Conservation (phyloP, 2,888 invertebrate species). For the Syrphus vitripennis region DNA sequence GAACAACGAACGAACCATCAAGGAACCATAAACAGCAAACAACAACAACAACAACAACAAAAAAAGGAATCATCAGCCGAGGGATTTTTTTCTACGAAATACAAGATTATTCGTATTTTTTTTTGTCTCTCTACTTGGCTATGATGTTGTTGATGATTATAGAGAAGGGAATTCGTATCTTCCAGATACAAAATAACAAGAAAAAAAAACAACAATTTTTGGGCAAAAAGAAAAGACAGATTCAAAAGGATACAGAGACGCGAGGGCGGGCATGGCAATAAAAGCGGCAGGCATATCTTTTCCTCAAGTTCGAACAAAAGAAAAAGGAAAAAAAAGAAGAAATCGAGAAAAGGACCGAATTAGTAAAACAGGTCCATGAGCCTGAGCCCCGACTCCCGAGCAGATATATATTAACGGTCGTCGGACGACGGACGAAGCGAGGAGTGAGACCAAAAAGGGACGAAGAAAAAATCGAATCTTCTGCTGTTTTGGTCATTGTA, state of each 20-base stretch:
- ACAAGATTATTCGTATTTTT: conserved; percentile 64
- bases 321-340: conserved; percentile 25
- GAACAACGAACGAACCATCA: not conserved
- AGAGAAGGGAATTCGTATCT: conserved; percentile 63
- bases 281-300: conserved; percentile 25
- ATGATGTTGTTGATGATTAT: conserved; percentile 41
- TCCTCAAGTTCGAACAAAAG: conserved; percentile 8
- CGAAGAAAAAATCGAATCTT: conserved; percentile 37
- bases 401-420: not conserved
- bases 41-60: not conserved
- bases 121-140: conserved; percentile 26
- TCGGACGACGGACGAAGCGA: not conserved
- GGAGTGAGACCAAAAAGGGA: not conserved
- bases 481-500: conserved; percentile 57
- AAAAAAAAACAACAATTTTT: conserved; percentile 12
- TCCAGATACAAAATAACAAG: conserved; percentile 17
- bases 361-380: conserved; percentile 22
- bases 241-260: conserved; percentile 30
- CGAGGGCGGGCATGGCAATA: no score
- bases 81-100: conserved; percentile 64
- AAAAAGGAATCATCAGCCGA: conserved; percentile 51
- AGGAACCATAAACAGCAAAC: not conserved
- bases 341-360: conserved; percentile 31
- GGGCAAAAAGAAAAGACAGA: not conserved
- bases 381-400: not conserved